These are phyloP conservation scores for Chionoecetes opilio DNA, from an alignment of 1,140 invertebrate genomes.

Conservation along the genomic window DNA sequence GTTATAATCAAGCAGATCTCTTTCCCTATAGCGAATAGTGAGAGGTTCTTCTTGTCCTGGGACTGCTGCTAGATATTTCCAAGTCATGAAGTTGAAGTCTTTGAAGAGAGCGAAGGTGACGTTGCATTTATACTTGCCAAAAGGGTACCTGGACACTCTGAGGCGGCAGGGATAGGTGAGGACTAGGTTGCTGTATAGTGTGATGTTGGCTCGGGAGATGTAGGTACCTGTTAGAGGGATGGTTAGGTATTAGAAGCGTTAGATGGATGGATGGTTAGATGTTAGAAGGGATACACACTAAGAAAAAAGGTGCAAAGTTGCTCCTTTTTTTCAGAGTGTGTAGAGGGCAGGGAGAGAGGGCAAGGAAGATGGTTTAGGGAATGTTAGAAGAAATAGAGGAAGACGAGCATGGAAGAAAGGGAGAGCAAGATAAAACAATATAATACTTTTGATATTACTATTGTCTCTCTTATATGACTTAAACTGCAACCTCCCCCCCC, in stretches of 20 bases:
- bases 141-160: background rate
- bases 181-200: background rate
- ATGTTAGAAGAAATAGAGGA: background rate
- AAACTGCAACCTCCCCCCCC: no score
- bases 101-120: background rate
- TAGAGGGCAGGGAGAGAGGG: background rate
- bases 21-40: background rate
- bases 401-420: background rate
- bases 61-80: background rate
- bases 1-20: background rate
- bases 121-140: constrained; percentile 7
- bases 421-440: background rate
- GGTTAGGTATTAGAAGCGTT: no score
- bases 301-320: background rate
- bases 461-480: no score
- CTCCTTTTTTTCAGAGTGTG: no score
- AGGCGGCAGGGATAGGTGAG: background rate
- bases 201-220: background rate
- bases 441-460: background rate
- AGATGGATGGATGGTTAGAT: background rate
- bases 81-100: no score
- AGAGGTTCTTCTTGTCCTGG: background rate
- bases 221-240: background rate
- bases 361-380: background rate
- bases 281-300: background rate